Base-by-base conservation (phyloP, 2,113 vertebrate genomes). In the Numenius arquata region DNA sequence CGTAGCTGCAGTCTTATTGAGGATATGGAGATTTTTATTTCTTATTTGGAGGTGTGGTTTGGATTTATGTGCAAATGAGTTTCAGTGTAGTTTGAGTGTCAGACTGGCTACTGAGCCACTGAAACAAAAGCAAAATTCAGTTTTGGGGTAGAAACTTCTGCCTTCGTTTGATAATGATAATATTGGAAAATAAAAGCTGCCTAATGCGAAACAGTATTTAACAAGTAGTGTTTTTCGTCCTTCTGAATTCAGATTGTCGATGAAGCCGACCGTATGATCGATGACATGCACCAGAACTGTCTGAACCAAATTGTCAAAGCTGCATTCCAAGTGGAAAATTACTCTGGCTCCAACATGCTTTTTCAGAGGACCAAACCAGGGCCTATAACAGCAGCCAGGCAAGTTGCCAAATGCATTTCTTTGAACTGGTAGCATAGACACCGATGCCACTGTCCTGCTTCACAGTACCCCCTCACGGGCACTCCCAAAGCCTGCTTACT, bases 201-300 rank as follows among this genome's bases (percentile, higher is more conserved):
- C 56, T 67, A 20, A 4, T 52, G 11, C 26, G 55, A 55, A 47
- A 17, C n/a, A 50, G 41, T 68, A 22, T 53, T 85, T 92, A 73
- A 79, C 6, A 36, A 23, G 25, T 53, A 15, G 15, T 70, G 38
- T 0, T 40, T 77, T 77, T 68, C 2, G 2, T 86, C 58, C 29
- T 8, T 84, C n/a, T 91, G 78, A 65, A 23, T 70, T 25, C 87
- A 99, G 99, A 95, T 99, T 1, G 95, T 99, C 23, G 99, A 99
- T 15, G 99, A 99, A 97, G 99, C 99, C 1, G 99, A 99, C 96
- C 98, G 99, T 45, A 99, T 99, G 99, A 98, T 99, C 4, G 99
- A 99, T 98, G 98, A 98, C 96, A 99, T 99, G 99, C 98, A 99
- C 94, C 99, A 99, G 97, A 98, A 98, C 30, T 99, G 99, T 98